Base-by-base conservation (phyloP, 2,888 invertebrate genomes). In the Drosophila falleni region DNA sequence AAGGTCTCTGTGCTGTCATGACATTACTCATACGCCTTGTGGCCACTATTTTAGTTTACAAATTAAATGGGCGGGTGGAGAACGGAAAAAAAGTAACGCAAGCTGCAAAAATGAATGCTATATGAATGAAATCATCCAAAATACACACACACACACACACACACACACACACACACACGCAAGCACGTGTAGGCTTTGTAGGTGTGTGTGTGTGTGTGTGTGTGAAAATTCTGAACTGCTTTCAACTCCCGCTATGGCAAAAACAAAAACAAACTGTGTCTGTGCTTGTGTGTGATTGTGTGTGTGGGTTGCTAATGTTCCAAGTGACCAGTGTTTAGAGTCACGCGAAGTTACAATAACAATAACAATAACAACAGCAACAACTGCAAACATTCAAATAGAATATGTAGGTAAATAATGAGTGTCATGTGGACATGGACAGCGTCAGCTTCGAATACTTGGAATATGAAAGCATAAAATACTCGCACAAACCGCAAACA, bases 121-220 rank as follows among this genome's bases (percentile, higher is more conserved):
- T 64, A 61, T 77, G 81, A 88, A 88, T 84, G 89, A 89, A 85
- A 85, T 89, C 89, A 89, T 89, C 80, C 84, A 63, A 72, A 81
- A 67, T 64, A 83, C 78, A 74, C 60, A 66, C 47, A 68, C 39
- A 65, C 65, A 55, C 67, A n/a, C n/a, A n/a, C n/a, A n/a, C n/a
- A n/a, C n/a, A n/a, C n/a, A 76, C 60, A 37, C 41, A 60, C 42
- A 41, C 39, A 55, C 56, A 58, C 41, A 55, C 11, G 39, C 46
- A 54, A 5, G 53, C 64, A 60, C 73, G 61, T 58, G 63, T 62
- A 46, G 41, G 58, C 10, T 33, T 16, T 33, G 23, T 55, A 33
- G 42, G 55, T 58, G 50, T n/a, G 16, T 54, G 33, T 41, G 23
- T 54, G 33, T 41, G 23, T n/a, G 55, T 58, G 50, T n/a, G 16